Evolutionary conservation across 2,888 invertebrate species (phyloP).

Genomic region (Periphyllus acericola): DNA sequence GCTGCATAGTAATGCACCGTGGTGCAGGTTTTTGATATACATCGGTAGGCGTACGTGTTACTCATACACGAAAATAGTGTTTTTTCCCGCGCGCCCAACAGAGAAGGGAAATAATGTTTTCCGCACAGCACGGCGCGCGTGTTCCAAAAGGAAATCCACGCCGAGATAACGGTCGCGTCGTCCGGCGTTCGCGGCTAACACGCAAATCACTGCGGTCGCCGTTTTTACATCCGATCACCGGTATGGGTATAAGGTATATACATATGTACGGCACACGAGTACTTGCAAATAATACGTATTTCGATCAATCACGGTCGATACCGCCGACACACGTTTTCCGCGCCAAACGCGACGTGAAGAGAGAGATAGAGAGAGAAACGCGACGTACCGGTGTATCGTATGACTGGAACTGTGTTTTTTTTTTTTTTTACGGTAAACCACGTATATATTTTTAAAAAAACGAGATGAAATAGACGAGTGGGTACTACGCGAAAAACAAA

Average conservation of each 20-base stretch:
- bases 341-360: not conserved
- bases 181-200: slow-evolving; percentile 14
- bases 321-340: slow-evolving; percentile 10
- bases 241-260: not conserved
- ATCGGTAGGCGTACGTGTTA: not conserved
- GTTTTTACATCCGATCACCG: not conserved
- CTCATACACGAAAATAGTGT: not conserved
- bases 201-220: slow-evolving; percentile 16
- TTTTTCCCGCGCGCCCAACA: not conserved
- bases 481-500: not conserved
- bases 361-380: not conserved
- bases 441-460: not conserved
- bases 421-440: not conserved
- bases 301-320: slow-evolving; percentile 9
- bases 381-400: no score
- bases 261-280: not conserved
- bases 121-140: not conserved
- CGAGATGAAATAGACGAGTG: not conserved
- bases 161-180: slow-evolving; percentile 6
- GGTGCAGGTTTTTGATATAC: not conserved
- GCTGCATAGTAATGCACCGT: not conserved
- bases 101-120: not conserved
- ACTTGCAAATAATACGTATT: not conserved
- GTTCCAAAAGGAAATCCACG: not conserved
- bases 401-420: no score